These are phyloP conservation scores for Harpagus bidentatus DNA, from an alignment of 2,113 vertebrate species.

Conservation along the genomic window DNA sequence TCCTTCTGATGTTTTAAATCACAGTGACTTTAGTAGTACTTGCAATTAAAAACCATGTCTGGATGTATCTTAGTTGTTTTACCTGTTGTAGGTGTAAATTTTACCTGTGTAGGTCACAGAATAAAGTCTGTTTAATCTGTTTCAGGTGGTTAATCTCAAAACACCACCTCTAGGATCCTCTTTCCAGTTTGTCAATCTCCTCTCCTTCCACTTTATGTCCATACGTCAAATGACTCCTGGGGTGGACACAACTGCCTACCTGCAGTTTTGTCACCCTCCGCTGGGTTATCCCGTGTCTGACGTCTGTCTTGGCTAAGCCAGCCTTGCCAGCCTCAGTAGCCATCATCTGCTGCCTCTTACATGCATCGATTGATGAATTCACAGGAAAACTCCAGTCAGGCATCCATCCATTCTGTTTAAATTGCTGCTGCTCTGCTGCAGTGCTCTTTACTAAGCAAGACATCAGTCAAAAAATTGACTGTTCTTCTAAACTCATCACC, in stretches of 20 bases:
- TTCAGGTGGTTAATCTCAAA: not conserved
- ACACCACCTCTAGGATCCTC: not conserved
- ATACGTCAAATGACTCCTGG: not conserved
- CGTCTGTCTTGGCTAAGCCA: not conserved
- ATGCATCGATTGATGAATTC: not conserved
- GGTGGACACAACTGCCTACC: not conserved
- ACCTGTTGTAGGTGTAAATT: not conserved
- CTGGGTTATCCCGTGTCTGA: not conserved
- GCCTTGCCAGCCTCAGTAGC: not conserved
- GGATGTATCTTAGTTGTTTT: not conserved
- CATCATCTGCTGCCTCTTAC: not conserved
- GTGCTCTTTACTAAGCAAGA: not conserved
- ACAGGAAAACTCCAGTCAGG: not conserved
- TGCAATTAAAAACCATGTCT: not conserved
- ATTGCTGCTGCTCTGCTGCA: not conserved
- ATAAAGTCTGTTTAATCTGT: not conserved
- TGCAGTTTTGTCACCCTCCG: not conserved
- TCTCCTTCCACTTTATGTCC: not conserved
- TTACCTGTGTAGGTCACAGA: not conserved
- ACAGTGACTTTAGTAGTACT: not conserved
- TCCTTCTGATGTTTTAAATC: not conserved
- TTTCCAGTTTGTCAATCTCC: not conserved
- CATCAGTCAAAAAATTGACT: not conserved
- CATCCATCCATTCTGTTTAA: not conserved
- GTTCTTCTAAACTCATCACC: not conserved